Conservation (phyloP, 2,113 vertebrate genomes). For the Saimiri boliviensis region DNA sequence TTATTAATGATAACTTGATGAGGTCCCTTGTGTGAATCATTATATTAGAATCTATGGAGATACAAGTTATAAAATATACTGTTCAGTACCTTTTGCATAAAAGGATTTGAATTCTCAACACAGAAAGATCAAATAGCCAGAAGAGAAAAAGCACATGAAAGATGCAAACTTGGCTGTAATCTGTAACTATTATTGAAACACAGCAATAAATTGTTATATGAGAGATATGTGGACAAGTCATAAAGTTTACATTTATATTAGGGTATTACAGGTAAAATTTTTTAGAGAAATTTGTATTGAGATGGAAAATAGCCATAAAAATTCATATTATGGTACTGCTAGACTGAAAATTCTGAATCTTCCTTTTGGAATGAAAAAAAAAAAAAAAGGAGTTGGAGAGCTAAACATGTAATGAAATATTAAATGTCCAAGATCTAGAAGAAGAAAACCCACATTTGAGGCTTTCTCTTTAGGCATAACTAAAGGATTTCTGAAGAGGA, state of each 20-base stretch:
- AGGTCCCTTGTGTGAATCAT: neutral
- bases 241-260: neutral
- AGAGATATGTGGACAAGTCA: neutral
- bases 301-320: conserved; percentile 22
- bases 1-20: neutral
- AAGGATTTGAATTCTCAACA: neutral
- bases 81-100: neutral
- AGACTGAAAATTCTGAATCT: neutral
- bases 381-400: neutral
- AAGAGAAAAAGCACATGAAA: neutral
- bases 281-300: neutral
- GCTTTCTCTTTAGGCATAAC: neutral
- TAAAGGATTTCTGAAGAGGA: neutral
- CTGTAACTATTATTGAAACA: neutral
- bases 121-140: neutral
- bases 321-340: neutral
- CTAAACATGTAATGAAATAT: neutral
- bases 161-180: neutral
- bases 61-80: neutral
- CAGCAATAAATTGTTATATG: neutral
- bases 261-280: neutral
- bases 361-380: neutral
- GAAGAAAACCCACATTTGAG: neutral
- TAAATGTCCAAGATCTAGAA: neutral
- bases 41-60: neutral